Evolutionary conservation across 2,888 invertebrate species (phyloP).

Genomic region (Cataglyphis cursor): DNA sequence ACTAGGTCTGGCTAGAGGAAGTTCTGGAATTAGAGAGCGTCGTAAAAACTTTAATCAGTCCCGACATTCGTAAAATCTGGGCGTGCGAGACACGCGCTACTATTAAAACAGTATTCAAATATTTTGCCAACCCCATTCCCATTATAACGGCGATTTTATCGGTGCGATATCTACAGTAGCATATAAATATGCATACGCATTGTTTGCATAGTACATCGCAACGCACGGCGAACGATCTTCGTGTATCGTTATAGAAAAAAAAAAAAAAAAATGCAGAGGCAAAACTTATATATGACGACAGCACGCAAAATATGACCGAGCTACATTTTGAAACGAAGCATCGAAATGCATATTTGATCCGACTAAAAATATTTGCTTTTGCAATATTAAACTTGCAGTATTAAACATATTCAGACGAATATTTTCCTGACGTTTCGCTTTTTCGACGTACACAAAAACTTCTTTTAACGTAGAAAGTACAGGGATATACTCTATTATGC

Average conservation of each 20-base stretch:
- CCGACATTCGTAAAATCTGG: slow-evolving; percentile 20
- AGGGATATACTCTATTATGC: background rate
- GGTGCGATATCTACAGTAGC: slow-evolving; percentile 22
- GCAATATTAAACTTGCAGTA: slow-evolving; percentile 24
- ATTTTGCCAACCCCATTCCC: slow-evolving; percentile 10
- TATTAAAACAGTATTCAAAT: slow-evolving; percentile 23
- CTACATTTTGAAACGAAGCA: slow-evolving; percentile 31
- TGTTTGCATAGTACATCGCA: slow-evolving; percentile 54
- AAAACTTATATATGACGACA: slow-evolving; percentile 37
- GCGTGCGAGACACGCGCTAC: background rate
- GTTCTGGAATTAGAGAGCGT: slow-evolving; percentile 44
- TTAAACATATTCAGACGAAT: background rate
- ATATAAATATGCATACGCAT: slow-evolving; percentile 61
- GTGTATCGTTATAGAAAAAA: slow-evolving; percentile 36
- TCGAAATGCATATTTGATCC: slow-evolving; percentile 42
- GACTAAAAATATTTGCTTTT: slow-evolving; percentile 38
- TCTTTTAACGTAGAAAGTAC: background rate
- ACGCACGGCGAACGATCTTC: slow-evolving; percentile 38
- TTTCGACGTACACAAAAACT: background rate
- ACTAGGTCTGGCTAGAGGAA: slow-evolving; percentile 3
- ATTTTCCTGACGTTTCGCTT: background rate
- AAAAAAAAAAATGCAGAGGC: slow-evolving; percentile 21
- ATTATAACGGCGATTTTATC: slow-evolving; percentile 55
- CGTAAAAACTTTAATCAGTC: slow-evolving; percentile 40
- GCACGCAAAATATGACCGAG: slow-evolving; percentile 5